Percentiles rank a stretch among this genome's conserved stretches.
Conservation (phyloP, 1,140 invertebrate species). For the Procambarus clarkii region DNA sequence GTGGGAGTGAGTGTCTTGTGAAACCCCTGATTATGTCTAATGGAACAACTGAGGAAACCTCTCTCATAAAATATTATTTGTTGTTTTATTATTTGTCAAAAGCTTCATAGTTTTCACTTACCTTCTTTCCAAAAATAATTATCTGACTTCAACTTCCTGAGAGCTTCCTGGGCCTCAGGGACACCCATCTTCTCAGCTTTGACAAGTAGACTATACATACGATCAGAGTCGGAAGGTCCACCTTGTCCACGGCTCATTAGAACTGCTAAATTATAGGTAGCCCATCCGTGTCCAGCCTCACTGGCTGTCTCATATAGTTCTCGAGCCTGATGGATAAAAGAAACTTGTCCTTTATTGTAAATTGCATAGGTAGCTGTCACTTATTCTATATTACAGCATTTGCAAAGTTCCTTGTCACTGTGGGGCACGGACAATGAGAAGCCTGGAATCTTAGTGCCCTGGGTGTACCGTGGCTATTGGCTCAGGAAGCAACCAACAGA, state of each 20-base stretch:
- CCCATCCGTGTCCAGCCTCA: conserved; percentile 36
- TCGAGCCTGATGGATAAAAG: conserved; percentile 32
- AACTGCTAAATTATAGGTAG: conserved; percentile 54
- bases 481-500: too few relatives aligned
- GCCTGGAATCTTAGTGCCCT: too few relatives aligned
- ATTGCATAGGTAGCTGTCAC: not conserved
- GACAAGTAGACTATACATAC: not conserved
- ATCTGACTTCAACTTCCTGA: not conserved
- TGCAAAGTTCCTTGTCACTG: too few relatives aligned
- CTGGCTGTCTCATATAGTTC: conserved; percentile 43
- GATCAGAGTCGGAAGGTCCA: not conserved
- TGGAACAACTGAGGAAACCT: too few relatives aligned
- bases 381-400: not conserved
- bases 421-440: too few relatives aligned
- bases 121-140: not conserved
- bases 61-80: too few relatives aligned
- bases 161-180: conserved; percentile 26
- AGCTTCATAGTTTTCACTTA: not conserved
- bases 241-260: conserved; percentile 39
- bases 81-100: too few relatives aligned
- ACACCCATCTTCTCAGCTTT: conserved; percentile 39
- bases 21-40: too few relatives aligned
- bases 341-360: not conserved
- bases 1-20: too few relatives aligned
- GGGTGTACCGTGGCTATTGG: too few relatives aligned